Conservation (phyloP, 1,140 invertebrate species). For the Drosophila varians region DNA sequence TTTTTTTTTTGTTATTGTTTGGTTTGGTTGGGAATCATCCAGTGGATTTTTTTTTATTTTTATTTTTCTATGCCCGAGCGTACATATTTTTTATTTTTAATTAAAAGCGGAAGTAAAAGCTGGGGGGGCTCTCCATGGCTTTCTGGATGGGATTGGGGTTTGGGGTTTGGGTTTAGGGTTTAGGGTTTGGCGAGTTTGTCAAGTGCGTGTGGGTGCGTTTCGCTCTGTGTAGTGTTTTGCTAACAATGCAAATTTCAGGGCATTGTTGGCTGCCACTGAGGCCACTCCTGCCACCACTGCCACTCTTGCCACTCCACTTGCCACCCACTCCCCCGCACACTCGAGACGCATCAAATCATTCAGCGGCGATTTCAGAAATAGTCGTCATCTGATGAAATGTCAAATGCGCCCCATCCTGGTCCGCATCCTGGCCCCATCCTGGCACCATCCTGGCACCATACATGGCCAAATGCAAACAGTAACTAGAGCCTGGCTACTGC, state of each 20-base stretch:
- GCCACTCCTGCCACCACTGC: not conserved
- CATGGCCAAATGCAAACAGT: constrained; percentile 40
- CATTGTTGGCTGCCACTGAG: constrained; percentile 54
- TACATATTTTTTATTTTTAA: constrained; percentile 77
- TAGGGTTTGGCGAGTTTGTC: constrained; percentile 63
- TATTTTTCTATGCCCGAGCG: constrained; percentile 24
- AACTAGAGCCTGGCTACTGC: constrained; percentile 10
- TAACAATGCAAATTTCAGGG: constrained; percentile 79
- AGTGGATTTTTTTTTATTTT: constrained; percentile 18
- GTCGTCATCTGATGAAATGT: constrained; percentile 66
- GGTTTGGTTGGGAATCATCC: constrained; percentile 59
- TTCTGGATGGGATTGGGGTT: constrained; percentile 19
- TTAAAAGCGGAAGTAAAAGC: constrained; percentile 80
- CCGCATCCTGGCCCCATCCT: not conserved
- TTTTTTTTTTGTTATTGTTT: constrained; percentile 61
- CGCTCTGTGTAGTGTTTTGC: constrained; percentile 74
- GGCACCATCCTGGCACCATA: not conserved
- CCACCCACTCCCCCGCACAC: not conserved
- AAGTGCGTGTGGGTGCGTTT: constrained; percentile 62
- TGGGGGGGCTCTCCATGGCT: too few relatives aligned
- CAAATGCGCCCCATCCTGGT: constrained; percentile 51
- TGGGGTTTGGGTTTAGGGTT: constrained; percentile 6
- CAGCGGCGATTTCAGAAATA: constrained; percentile 69
- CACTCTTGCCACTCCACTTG: not conserved
- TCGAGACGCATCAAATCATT: constrained; percentile 71